Conservation (phyloP, 2,797 vertebrate genomes). For the Anolis apletophallus region DNA sequence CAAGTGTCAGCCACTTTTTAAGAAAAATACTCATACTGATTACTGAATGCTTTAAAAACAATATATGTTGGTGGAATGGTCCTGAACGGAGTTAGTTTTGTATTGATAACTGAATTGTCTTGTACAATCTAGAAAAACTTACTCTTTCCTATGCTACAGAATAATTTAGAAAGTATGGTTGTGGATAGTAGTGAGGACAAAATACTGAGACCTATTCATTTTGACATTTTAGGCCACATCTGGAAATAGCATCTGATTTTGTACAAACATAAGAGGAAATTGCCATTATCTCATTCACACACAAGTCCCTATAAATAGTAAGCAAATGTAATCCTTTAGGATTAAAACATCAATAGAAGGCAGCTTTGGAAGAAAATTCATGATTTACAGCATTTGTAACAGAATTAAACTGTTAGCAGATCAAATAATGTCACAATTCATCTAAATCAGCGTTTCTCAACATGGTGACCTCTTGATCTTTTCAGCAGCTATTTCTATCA, state of each 20-base stretch:
- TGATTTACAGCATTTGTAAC: neutral
- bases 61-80: neutral
- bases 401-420: neutral
- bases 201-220: neutral
- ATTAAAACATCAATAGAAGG: neutral
- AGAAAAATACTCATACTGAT: too few relatives aligned
- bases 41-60: neutral
- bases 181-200: too few relatives aligned
- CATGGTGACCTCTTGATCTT: neutral
- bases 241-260: neutral
- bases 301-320: neutral
- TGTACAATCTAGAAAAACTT: neutral
- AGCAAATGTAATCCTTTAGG: neutral
- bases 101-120: neutral
- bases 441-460: neutral
- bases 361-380: neutral
- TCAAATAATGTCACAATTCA: neutral
- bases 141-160: neutral
- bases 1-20: neutral
- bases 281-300: neutral
- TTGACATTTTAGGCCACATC: neutral
- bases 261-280: neutral
- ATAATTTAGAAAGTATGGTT: neutral
- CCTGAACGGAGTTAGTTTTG: neutral
- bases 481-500: neutral